These are phyloP conservation scores for Morpho deidamia DNA, from an alignment of 2,888 invertebrate species.

Conservation along the genomic window DNA sequence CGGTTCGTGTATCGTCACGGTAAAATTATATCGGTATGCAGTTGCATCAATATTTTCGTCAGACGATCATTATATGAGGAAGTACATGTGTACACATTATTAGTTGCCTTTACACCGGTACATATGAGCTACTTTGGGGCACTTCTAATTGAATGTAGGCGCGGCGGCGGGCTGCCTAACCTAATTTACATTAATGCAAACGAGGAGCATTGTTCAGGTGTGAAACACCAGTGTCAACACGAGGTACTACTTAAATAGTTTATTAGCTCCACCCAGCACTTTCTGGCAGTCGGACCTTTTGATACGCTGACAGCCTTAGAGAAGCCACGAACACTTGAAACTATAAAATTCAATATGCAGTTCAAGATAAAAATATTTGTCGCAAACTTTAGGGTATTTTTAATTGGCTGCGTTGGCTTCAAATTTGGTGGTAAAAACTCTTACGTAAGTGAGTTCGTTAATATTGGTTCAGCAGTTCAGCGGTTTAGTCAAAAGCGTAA, in stretches of 20 bases:
- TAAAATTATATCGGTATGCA: conserved; percentile 31
- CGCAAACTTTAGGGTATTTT: too few relatives aligned
- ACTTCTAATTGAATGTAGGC: conserved; percentile 75
- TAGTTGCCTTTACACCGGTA: conserved; percentile 58
- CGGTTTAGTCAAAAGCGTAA: too few relatives aligned
- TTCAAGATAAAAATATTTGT: background rate
- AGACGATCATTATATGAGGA: conserved; percentile 44
- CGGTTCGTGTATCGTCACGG: conserved; percentile 18
- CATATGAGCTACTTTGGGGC: conserved; percentile 67
- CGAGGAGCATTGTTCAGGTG: conserved; percentile 78
- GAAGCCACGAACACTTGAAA: conserved; percentile 68
- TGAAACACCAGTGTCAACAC: conserved; percentile 78
- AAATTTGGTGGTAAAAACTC: too few relatives aligned
- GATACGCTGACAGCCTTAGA: conserved; percentile 66
- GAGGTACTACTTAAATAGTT: conserved; percentile 74
- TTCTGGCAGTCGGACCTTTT: conserved; percentile 66
- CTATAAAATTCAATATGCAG: conserved; percentile 51
- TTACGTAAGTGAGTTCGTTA: too few relatives aligned
- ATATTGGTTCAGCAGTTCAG: too few relatives aligned
- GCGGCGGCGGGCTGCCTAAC: conserved; percentile 63
- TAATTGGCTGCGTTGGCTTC: too few relatives aligned
- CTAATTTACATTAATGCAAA: conserved; percentile 79
- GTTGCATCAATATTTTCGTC: conserved; percentile 39
- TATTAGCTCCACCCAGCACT: conserved; percentile 75
- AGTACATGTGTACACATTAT: conserved; percentile 49